Base-by-base conservation (phyloP, 2,888 invertebrate species). In the Lithophane leautieri region DNA sequence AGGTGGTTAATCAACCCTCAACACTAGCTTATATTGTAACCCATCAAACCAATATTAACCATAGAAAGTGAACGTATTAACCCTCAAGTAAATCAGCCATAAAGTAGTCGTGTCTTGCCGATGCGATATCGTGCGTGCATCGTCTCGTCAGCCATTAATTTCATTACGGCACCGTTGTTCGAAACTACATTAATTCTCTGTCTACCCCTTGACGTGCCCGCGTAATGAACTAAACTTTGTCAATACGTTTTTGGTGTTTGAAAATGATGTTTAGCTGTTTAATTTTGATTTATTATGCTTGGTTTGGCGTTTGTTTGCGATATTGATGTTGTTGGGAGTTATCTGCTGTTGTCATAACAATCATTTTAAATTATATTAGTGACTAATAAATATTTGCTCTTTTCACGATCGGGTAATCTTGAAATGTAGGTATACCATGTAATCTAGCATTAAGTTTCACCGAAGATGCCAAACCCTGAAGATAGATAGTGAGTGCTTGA, bases 151-250 rank as follows among this genome's bases (percentile, higher is more conserved):
- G 85, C 85, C 88, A 89, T 90, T 90, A 87, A 89, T 90, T 89
- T 89, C 85, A 86, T 88, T 86, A 84, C 78, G 61, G 68, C 74
- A 66, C 63, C 79, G 85, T 86, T 86, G 89, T 89, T 89, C 78
- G 84, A 71, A 89, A 89, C 88, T 89, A 85, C 88, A 90, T 90
- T 86, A 89, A 88, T 90, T 74, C 85, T 74, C 85, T 76, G 81
- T 81, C 81, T 83, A 74, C 88, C 76, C 82, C 81, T 76, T 78
- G 86, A 84, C 87, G 83, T 78, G 79, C 58, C 61, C 12, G 75
- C 75, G 86, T 86, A 86, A 86, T 86, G 86, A 86, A 86, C 79
- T 66, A 71, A 86, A 86, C 85, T 87, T 87, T 77, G 86, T 78
- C 78, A 77, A 85, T 86, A 86, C 81, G 79, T 85, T 81, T 77